These are phyloP conservation scores for Gerris lacustris DNA, from an alignment of 2,888 invertebrate species.

Conservation along the genomic window DNA sequence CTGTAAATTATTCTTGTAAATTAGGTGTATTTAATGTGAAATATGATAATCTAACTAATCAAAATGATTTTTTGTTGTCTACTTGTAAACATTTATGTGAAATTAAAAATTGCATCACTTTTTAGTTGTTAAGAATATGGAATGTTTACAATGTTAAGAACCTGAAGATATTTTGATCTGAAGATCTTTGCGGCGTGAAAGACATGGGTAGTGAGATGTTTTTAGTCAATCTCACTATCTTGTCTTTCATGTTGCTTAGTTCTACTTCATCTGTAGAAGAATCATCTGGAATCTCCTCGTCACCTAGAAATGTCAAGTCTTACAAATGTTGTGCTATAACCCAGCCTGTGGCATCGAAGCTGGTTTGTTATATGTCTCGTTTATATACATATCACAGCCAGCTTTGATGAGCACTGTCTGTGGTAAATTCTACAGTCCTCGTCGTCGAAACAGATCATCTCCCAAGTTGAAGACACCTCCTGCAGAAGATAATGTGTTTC, in stretches of 20 bases:
- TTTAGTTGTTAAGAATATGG: too few species aligned
- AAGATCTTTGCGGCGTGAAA: conserved; percentile 52
- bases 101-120: too few species aligned
- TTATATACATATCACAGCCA: conserved; percentile 74
- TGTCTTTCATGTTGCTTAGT: conserved; percentile 80
- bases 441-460: too few species aligned
- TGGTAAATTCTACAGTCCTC: background rate
- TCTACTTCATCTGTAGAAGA: conserved; percentile 9
- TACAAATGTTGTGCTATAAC: background rate
- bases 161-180: too few species aligned
- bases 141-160: too few species aligned
- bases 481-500: conserved; percentile 40
- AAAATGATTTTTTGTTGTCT: too few species aligned
- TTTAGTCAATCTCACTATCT: conserved; percentile 79
- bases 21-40: too few species aligned
- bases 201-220: conserved; percentile 98
- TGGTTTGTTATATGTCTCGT: conserved; percentile 64
- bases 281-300: background rate
- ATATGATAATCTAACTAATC: too few species aligned
- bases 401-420: conserved; percentile 73
- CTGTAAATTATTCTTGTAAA: background rate
- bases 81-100: too few species aligned
- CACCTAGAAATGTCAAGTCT: background rate
- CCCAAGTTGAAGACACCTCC: background rate
- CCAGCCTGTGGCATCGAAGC: conserved; percentile 55